phyloP scores from a whole-genome alignment of 2,888 invertebrate genomes.

The Aphidius colemani region DNA sequence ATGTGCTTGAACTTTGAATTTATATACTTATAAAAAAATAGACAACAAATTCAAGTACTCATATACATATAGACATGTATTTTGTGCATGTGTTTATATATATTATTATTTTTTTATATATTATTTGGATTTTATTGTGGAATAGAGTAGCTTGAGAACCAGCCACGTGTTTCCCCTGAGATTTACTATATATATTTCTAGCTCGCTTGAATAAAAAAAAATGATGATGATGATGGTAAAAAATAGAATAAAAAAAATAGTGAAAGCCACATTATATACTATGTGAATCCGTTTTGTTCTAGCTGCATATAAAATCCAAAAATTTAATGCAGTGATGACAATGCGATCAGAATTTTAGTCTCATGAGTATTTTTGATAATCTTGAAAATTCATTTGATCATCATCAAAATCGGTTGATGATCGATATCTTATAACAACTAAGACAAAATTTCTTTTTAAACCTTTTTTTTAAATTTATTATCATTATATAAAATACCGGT shows the following conservation, averaged over 20 bases:
- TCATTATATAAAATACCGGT: not conserved
- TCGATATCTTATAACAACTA: constrained; percentile 4
- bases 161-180: constrained; percentile 28
- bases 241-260: not conserved
- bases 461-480: no score
- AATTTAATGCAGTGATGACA: not conserved
- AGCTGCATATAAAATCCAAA: no score
- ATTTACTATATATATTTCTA: constrained; percentile 8
- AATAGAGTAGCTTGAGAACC: constrained; percentile 33
- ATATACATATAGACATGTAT: no score
- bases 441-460: not conserved
- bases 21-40: no score
- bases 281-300: no score
- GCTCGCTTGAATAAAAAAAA: not conserved
- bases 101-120: not conserved
- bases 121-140: not conserved
- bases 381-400: not conserved
- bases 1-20: not conserved
- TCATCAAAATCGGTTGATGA: not conserved
- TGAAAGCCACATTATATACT: no score
- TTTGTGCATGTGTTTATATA: no score
- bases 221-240: constrained; percentile 1
- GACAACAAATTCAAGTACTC: not conserved
- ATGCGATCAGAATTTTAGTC: not conserved
- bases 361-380: no score